Conservation (phyloP, 2,888 invertebrate species). For the Tenthredo amoena region DNA sequence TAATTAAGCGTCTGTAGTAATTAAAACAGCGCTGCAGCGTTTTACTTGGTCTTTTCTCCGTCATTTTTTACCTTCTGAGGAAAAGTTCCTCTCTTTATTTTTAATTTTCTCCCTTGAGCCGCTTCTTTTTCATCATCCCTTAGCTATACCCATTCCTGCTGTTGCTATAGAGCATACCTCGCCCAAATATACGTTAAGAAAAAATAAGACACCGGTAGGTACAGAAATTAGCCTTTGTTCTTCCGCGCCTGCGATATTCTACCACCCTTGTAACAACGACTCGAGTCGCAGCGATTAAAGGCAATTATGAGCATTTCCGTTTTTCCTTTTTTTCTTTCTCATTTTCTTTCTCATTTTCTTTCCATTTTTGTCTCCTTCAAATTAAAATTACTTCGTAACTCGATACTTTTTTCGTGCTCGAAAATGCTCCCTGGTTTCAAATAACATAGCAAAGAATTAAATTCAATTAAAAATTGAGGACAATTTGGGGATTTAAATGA, state of each 20-base stretch:
- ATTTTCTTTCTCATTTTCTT: conserved; percentile 51
- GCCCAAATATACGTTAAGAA: background rate
- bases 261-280: background rate
- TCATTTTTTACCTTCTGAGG: background rate
- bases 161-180: background rate
- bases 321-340: conserved; percentile 14
- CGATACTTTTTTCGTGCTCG: background rate
- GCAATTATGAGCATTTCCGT: conserved; percentile 2
- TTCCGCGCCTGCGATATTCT: background rate
- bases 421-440: background rate
- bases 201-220: background rate
- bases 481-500: background rate
- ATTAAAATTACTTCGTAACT: background rate
- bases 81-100: conserved; percentile 25
- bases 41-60: conserved; percentile 18
- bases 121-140: conserved; percentile 1
- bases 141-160: background rate
- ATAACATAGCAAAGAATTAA: background rate
- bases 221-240: conserved; percentile 13
- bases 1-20: conserved; percentile 67
- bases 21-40: conserved; percentile 63
- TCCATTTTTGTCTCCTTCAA: conserved; percentile 55
- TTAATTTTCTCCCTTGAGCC: conserved; percentile 14
- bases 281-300: background rate
- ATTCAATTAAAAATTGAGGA: background rate